Conservation (phyloP, 2,888 invertebrate species). For the Acanthococcus lagerstroemiae region DNA sequence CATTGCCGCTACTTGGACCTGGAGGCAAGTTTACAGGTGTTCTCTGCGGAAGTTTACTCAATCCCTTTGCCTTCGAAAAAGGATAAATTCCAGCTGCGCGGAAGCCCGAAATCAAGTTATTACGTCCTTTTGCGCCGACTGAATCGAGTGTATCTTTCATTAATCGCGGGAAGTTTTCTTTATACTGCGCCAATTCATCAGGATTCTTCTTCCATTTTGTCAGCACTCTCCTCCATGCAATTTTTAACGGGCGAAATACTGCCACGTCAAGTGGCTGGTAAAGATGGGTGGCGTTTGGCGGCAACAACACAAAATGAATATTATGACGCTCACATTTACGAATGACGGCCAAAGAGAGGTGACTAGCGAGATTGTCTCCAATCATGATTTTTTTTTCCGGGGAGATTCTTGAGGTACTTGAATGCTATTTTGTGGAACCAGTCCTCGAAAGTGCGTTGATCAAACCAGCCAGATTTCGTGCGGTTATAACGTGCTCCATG, state of each 20-base stretch:
- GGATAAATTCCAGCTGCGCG: not conserved
- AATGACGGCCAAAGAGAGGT: constrained; percentile 2
- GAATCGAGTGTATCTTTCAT: not conserved
- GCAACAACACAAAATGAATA: constrained; percentile 1
- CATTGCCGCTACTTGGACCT: too few species aligned
- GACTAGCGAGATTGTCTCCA: not conserved
- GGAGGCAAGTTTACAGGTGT: too few species aligned
- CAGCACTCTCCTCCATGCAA: not conserved
- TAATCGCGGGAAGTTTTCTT: not conserved
- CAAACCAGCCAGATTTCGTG: constrained; percentile 39
- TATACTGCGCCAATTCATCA: not conserved
- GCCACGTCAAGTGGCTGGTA: constrained; percentile 10
- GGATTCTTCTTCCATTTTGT: not conserved
- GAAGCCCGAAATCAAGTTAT: not conserved
- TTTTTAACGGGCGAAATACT: not conserved
- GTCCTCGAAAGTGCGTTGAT: constrained; percentile 27
- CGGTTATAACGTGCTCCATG: constrained; percentile 34
- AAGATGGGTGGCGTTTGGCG: constrained; percentile 8
- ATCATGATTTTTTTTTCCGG: constrained; percentile 15
- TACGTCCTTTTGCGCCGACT: not conserved
- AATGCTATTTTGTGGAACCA: constrained; percentile 26
- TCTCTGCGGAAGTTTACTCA: not conserved
- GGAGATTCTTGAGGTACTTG: not conserved
- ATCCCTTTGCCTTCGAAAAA: not conserved
- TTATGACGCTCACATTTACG: not conserved